Base-by-base conservation (phyloP, 2,797 vertebrate species). In the Molossus molossus region DNA sequence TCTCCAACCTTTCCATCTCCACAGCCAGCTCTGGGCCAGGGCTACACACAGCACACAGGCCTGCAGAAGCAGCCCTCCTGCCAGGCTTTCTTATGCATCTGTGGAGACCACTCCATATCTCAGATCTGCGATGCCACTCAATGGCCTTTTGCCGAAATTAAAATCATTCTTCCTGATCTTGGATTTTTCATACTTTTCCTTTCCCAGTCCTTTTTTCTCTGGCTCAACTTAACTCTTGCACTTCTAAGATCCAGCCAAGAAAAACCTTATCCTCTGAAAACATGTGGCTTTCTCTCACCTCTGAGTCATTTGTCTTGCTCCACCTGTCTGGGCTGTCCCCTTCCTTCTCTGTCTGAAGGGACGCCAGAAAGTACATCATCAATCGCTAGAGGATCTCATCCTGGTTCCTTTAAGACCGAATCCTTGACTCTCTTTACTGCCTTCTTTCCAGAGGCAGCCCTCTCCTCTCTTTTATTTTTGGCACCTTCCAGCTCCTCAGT, bases 151-250 rank as follows among this genome's bases (percentile, higher is more conserved):
- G 14, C 37, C 29, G 17, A 58, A 84, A 70, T 76, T 20, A 33
- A 95, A 87, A 70, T 27, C 27, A 0, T 73, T 62, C 92, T 89
- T 87, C 88, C 53, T 76, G 27, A 45, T 69, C 75, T 60, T 17
- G 48, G 33, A 48, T 72, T 85, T 77, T 81, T 82, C 91, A 90
- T 21, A 57, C 48, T 72, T 89, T 55, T 90, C 79, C n/a, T 76
- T 29, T 17, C 29, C n/a, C 29, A 33, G 27, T 40, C 60, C 11
- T 76, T 77, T 55, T 50, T 25, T 37, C 18, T 81, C n/a, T 37
- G 29, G 40, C 60, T 91, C 45, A 17, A 0, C 33, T 48, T 33
- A 77, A 86, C 53, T 69, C 53, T 83, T 60, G 14, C 73, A 85
- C 64, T 64, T 86, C 80, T 72, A 76, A 60, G 58, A 50, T 37